A percentile compares a stretch with the other conserved stretches of the same genome.
Conservation (phyloP, 1,140 invertebrate species). For the Physella acuta region DNA sequence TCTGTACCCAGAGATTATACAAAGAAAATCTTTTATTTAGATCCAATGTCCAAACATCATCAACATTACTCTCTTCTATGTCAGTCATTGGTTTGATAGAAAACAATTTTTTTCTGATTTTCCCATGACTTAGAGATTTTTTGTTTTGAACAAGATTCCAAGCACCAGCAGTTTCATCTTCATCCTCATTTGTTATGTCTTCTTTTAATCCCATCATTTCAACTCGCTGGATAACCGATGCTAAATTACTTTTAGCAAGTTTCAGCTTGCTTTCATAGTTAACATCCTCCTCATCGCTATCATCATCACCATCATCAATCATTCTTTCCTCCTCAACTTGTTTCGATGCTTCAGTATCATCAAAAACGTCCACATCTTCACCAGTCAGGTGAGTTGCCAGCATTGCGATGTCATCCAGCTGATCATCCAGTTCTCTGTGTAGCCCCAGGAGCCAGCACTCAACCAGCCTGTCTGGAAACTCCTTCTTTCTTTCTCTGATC, state of each 20-base stretch:
- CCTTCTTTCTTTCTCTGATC: not conserved
- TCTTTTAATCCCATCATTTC: not conserved
- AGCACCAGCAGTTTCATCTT: not conserved
- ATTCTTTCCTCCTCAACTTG: not conserved
- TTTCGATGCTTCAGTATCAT: not conserved
- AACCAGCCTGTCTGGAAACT: not conserved
- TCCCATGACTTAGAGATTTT: not conserved
- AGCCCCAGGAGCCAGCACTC: constrained; percentile 11
- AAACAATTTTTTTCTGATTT: not conserved
- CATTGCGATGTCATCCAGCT: constrained; percentile 71
- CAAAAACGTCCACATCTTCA: not conserved
- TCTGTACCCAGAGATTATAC: constrained; percentile 12
- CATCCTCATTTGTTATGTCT: not conserved
- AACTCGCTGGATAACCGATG: not conserved
- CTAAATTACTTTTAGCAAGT: not conserved
- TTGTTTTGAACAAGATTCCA: not conserved
- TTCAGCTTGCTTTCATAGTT: not conserved
- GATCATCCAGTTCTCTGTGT: constrained; percentile 65
- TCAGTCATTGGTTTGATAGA: constrained; percentile 7
- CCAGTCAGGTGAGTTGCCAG: not conserved
- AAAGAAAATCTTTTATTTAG: constrained; percentile 1
- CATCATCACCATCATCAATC: not conserved
- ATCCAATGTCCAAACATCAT: constrained; percentile 14
- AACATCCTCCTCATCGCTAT: not conserved
- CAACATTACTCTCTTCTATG: not conserved